Evolutionary conservation across 30 jellyfish, hydroid and myxozoan genomes (phyloP), one percentile per base, ranked within the genome.

Genomic region (Hydractinia echinata): DNA sequence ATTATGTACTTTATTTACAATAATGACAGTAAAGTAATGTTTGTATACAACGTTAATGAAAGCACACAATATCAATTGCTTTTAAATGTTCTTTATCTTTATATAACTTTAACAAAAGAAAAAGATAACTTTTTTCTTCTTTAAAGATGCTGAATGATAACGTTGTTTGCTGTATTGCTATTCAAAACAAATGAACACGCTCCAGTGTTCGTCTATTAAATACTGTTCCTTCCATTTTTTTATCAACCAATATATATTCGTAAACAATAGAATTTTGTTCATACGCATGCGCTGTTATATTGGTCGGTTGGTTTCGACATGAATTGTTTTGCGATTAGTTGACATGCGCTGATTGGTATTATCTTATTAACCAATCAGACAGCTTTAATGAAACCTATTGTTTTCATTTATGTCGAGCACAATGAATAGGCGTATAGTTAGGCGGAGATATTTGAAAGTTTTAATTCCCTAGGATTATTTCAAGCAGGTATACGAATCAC

Each of bases 291-390:
- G 74, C 18, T 64, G 5, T n/a, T 64, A 64, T 64, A 64, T 64
- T 64, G 74, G 39, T 64, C 74, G 39, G 44, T 30, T 30, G 44
- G 44, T 30, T 30, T 51, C 74, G 74, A n/a, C 74, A 64, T n/a
- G 39, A 51, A 64, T n/a, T 51, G 19, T 64, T n/a, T 2, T n/a
- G 19, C 39, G 74, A 64, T 64, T 51, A 64, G 74, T 64, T 64
- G 74, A n/a, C 74, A 64, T 64, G 74, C 74, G 74, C 39, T 64
- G 74, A 13, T n/a, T 64, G 19, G 74, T 64, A 64, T 64, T 64
- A 64, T 64, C 39, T 6, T 13, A 6, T 64, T 13, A 64, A 64
- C 74, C 74, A 64, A 64, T 64, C 74, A 64, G 74, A 64, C 39
- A 64, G 39, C 51, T 51, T 44, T 13, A 64, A 64, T 64, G 74